Conservation (phyloP, 2,797 vertebrate species). For the Gymnothorax javanicus region DNA sequence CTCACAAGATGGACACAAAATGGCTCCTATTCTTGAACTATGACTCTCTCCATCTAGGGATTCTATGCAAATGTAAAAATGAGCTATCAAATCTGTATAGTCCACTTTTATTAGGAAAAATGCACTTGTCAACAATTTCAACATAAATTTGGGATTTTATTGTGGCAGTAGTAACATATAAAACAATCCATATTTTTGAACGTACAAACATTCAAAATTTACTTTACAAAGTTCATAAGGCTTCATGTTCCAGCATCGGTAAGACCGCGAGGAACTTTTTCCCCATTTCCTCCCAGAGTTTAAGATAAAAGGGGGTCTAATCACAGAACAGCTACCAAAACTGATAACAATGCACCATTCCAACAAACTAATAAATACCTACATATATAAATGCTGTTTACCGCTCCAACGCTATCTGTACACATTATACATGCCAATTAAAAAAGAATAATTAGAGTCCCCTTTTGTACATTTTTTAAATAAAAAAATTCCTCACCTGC, state of each 20-base stretch:
- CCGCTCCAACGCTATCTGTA: slow-evolving; percentile 72
- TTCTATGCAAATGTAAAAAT: too few relatives aligned
- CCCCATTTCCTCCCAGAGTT: slow-evolving; percentile 85
- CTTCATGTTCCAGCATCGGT: slow-evolving; percentile 83
- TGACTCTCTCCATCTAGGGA: too few relatives aligned
- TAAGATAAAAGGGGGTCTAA: slow-evolving; percentile 80
- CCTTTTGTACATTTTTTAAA: slow-evolving; percentile 16
- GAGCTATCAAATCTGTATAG: too few relatives aligned
- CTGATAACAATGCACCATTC: slow-evolving; percentile 67
- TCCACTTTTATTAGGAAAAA: slow-evolving; percentile 17
- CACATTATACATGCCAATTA: slow-evolving; percentile 66
- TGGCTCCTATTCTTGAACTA: too few relatives aligned
- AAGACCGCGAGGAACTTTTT: slow-evolving; percentile 67
- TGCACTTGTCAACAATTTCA: slow-evolving; percentile 36
- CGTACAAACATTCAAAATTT: slow-evolving; percentile 94
- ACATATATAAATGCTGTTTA: slow-evolving; percentile 71
- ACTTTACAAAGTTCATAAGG: slow-evolving; percentile 97
- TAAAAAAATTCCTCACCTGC: slow-evolving; percentile 35
- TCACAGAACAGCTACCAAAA: slow-evolving; percentile 71
- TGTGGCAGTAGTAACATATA: slow-evolving; percentile 96
- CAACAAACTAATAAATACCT: slow-evolving; percentile 58
- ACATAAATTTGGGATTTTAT: slow-evolving; percentile 78
- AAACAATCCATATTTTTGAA: slow-evolving; percentile 88
- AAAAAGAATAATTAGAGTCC: slow-evolving; percentile 48
- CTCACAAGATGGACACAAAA: too few relatives aligned